These are phyloP conservation scores for Drosophila leonis DNA, from an alignment of 2,888 invertebrate species.

Conservation along the genomic window DNA sequence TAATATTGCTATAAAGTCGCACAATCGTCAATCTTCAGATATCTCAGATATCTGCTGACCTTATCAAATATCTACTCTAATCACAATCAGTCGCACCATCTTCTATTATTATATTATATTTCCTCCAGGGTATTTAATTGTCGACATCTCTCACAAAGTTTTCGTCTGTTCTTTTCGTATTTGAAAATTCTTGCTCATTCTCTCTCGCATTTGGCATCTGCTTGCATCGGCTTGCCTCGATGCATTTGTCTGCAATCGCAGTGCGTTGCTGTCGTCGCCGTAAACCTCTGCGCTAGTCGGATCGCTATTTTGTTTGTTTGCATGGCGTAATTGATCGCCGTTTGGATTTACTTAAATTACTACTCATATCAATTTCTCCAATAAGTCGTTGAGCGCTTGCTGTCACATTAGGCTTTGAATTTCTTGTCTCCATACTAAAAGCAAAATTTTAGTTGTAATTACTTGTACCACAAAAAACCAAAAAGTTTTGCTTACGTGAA, in stretches of 20 bases:
- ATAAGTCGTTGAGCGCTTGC: constrained; percentile 6
- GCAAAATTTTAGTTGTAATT: constrained; percentile 32
- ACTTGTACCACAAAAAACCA: constrained; percentile 6
- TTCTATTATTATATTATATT: neutral
- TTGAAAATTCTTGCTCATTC: neutral
- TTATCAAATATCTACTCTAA: neutral
- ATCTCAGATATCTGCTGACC: neutral
- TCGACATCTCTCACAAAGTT: neutral
- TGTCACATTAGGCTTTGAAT: constrained; percentile 18
- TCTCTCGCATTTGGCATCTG: constrained; percentile 1
- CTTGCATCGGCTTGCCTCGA: neutral
- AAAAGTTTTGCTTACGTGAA: constrained; percentile 13
- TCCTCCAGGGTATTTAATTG: neutral
- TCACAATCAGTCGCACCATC: neutral
- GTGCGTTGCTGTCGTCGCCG: constrained; percentile 37
- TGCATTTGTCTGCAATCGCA: constrained; percentile 25
- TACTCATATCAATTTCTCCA: neutral
- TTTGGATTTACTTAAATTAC: neutral
- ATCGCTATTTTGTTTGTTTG: constrained; percentile 8
- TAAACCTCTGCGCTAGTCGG: constrained; percentile 11
- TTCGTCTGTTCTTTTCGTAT: neutral
- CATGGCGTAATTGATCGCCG: constrained; percentile 3
- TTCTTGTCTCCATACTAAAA: constrained; percentile 17
- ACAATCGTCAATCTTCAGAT: too few species aligned
- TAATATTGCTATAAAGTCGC: too few species aligned